Evolutionary conservation across 2,113 vertebrate genomes (phyloP).

Genomic region (Phoxinus phoxinus): DNA sequence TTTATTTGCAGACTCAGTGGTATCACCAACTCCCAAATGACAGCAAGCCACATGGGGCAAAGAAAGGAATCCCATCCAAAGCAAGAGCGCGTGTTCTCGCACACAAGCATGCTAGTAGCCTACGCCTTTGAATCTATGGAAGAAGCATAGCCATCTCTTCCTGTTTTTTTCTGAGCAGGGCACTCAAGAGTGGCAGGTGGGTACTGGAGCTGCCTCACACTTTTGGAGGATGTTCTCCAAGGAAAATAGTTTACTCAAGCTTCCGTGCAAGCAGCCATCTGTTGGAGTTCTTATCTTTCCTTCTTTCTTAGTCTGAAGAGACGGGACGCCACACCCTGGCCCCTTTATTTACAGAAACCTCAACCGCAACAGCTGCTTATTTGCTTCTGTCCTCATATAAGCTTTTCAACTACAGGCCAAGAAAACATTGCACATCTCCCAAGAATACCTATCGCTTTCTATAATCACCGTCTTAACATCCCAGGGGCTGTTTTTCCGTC

Average conservation of each 20-base stretch:
- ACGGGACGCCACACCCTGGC: conserved; percentile 28
- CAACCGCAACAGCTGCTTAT: conserved; percentile 54
- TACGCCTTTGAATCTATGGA: not conserved
- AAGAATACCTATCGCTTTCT: conserved; percentile 43
- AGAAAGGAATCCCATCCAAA: conserved; percentile 55
- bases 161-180: conserved; percentile 23
- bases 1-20: conserved; percentile 56
- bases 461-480: conserved; percentile 43
- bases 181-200: conserved; percentile 31
- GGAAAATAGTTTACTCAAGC: conserved; percentile 68
- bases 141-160: not conserved
- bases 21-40: conserved; percentile 68
- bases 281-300: conserved; percentile 64
- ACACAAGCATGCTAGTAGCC: not conserved
- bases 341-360: conserved; percentile 53
- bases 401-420: conserved; percentile 47
- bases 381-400: conserved; percentile 45
- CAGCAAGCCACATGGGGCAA: conserved; percentile 51
- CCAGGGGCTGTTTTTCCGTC: conserved; percentile 26
- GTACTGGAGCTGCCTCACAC: conserved; percentile 8
- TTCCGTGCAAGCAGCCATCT: conserved; percentile 73
- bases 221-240: conserved; percentile 32
- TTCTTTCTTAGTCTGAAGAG: conserved; percentile 38
- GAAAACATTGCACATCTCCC: conserved; percentile 47
- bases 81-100: not conserved